Base-by-base conservation (phyloP, 2,888 invertebrate genomes). In the Noctua janthe region DNA sequence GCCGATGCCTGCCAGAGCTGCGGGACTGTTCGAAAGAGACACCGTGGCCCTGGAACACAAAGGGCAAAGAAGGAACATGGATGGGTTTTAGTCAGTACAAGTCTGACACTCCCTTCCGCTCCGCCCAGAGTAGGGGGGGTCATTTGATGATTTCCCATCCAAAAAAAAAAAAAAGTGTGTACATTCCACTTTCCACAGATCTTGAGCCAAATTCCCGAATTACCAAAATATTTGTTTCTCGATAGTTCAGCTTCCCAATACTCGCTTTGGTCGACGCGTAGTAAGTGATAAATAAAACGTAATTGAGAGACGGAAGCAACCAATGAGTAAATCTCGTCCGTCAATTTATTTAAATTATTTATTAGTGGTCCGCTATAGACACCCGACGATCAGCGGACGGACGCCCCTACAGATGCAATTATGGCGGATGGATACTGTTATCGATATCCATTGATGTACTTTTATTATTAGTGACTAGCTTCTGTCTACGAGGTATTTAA, bases 291-390 rank as follows among this genome's bases (percentile, higher is more conserved):
- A 97, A 97, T 97, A 97, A 97, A 95, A 93, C 93, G 95, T 97
- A 97, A 97, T 97, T 96, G 97, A 97, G 95, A 95, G 95, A 96
- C 97, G 97, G 97, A 97, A 97, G 96, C 97, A 95, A 94, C 94
- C 97, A 97, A 97, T 97, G 96, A 97, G 96, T 97, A 97, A 97
- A 97, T 97, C 97, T 96, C 97, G 96, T 96, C 97, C 96, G 97
- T 97, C 97, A 97, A 97, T 97, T 97, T 97, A 96, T 97, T 97
- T 96, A 97, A 97, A 97, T 97, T 96, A 97, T 97, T 97, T 97
- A 97, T 97, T 97, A 97, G 97, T 97, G 96, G 93, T 94, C 94
- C 94, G 95, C 95, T 96, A 97, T 97, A 96, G 97, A 97, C 96
- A 97, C 97, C 96, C 96, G 95, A 92, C 95, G 86, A 86, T 86